Evolutionary conservation across 2,797 vertebrate genomes (phyloP), one percentile per base, ranked within the genome.

Genomic region (Danio tinwini): DNA sequence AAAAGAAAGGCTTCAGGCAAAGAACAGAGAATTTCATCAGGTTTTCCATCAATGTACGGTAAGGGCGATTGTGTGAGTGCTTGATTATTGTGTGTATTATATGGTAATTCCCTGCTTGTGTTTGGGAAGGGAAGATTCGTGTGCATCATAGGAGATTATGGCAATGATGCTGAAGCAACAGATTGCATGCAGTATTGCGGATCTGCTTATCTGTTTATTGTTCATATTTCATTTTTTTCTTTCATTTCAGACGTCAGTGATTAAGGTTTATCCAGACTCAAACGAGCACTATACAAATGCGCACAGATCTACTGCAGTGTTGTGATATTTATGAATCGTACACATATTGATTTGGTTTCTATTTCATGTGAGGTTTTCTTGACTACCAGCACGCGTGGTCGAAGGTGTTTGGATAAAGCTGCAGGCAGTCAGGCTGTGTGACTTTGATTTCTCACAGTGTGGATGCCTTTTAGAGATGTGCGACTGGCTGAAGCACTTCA

Each of bases 41-140:
- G 75, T 58, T 76, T 83, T 81, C 80, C 80, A 85, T 85, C 83
- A 65, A 88, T 88, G 87, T 88, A 88, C 72, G 87, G 87, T 88
- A 88, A 88, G 87, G 21, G 53, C 29, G 39, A 61, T 37, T 69
- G 45, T 85, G 63, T 47, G 9, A 71, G 47, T 50, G 74, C 70
- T 40, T 75, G 21, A 80, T 80, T 81, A 59, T 61, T 29, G 16
- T 70, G 17, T 76, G 21, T 52, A 3, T 29, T 1, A 42, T 80
- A 37, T 55, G 21, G 12, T 78, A 37, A 79, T 77, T 70, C 62
- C 14, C 14, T 49, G 5, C 6, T 64, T 76, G 75, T 50, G 45
- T 73, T 55, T 56, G 64, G 62, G 72, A 55, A 55, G 59, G 39
- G 63, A 71, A 37, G 42, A 29, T 71, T 53, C 40, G 59, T 70